Evolutionary conservation across 2,797 vertebrate species (phyloP).

Genomic region (Silurus aristotelis): DNA sequence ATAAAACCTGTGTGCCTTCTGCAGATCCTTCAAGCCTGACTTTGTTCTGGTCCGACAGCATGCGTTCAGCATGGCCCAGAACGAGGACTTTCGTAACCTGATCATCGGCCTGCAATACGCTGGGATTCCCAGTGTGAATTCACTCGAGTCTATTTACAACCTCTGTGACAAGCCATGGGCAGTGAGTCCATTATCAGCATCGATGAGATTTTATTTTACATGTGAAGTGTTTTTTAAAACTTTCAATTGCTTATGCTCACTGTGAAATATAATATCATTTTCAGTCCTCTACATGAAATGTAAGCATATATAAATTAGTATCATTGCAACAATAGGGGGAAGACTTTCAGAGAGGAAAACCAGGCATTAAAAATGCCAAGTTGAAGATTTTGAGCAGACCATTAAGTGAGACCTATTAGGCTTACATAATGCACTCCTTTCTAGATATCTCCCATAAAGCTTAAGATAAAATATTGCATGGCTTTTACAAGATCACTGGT

Average conservation of each 20-base stretch:
- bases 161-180: constrained; percentile 99
- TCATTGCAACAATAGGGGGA: background rate
- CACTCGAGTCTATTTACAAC: constrained; percentile 94
- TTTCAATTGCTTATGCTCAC: background rate
- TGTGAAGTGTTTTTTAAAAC: background rate
- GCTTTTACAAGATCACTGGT: background rate
- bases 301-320: background rate
- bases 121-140: constrained; percentile 90
- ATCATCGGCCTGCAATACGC: constrained; percentile 96
- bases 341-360: background rate
- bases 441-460: background rate
- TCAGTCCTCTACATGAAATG: background rate
- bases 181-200: constrained; percentile 73
- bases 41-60: constrained; percentile 95
- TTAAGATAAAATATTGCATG: background rate
- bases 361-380: background rate
- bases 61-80: constrained; percentile 95
- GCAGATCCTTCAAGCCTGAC: constrained; percentile 93
- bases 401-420: background rate
- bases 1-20: background rate
- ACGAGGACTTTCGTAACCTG: constrained; percentile 93
- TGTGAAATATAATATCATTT: background rate
- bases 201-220: background rate
- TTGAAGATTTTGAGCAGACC: background rate
- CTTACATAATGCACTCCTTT: constrained; percentile 8